These are phyloP conservation scores for Carettochelys insculpta DNA, from an alignment of 2,113 vertebrate species.

Conservation along the genomic window DNA sequence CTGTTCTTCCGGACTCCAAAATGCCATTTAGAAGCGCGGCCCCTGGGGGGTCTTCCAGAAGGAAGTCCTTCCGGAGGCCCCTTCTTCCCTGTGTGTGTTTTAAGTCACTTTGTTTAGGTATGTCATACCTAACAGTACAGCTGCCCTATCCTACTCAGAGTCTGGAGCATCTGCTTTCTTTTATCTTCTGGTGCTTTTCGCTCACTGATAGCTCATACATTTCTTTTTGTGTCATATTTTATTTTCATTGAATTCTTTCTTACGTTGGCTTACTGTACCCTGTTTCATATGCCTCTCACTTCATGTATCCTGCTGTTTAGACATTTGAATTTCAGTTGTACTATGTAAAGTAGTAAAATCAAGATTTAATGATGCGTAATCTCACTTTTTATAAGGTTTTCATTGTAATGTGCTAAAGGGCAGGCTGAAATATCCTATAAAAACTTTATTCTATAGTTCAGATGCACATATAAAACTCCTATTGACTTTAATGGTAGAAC, in stretches of 20 bases:
- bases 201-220: fast-evolving
- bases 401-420: not conserved
- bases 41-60: too few relatives aligned
- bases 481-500: not conserved
- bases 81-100: not conserved
- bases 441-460: not conserved
- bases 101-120: not conserved
- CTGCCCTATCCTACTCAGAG: not conserved
- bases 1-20: too few relatives aligned
- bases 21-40: too few relatives aligned
- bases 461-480: fast-evolving
- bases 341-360: not conserved
- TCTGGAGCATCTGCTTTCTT: not conserved
- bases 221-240: not conserved
- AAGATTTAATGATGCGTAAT: not conserved
- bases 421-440: not conserved
- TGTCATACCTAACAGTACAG: not conserved
- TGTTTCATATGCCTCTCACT: not conserved
- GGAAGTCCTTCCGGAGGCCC: too few relatives aligned
- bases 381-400: not conserved
- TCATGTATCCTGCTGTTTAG: not conserved
- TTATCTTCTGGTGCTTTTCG: not conserved
- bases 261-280: not conserved
- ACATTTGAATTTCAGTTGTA: not conserved
- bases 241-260: not conserved